Conservation (phyloP, 2,113 vertebrate species). For the Calyptommatus sinebrachiatus region DNA sequence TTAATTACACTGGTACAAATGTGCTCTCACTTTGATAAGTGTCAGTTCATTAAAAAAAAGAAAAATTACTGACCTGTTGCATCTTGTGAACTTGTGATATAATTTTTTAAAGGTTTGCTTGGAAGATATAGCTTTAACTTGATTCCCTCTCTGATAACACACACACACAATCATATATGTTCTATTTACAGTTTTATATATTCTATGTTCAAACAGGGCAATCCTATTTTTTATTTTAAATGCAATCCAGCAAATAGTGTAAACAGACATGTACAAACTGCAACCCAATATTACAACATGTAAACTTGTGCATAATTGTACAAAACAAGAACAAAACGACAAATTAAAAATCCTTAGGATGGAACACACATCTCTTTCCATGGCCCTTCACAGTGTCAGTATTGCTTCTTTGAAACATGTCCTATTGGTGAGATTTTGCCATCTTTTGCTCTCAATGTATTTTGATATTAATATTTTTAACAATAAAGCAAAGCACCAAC, state of each 20-base stretch:
- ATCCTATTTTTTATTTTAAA: no score
- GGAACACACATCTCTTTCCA: not conserved
- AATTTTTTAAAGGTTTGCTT: not conserved
- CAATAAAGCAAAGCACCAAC: not conserved
- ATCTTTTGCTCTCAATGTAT: not conserved
- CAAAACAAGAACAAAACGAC: no score
- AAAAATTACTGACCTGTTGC: not conserved
- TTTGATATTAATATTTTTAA: not conserved
- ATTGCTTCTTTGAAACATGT: not conserved
- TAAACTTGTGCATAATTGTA: no score
- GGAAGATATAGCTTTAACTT: not conserved
- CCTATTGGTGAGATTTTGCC: not conserved
- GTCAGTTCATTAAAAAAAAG: not conserved
- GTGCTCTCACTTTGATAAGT: not conserved
- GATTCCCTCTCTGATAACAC: not conserved
- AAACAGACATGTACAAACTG: no score
- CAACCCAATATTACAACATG: no score
- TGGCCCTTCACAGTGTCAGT: not conserved
- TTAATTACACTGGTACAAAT: not conserved
- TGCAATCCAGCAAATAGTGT: no score
- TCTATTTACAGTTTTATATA: not conserved
- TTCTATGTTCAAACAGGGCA: not conserved
- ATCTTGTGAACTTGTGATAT: not conserved
- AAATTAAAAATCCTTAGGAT: no score
- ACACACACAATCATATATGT: not conserved